Evolutionary conservation across 2,113 vertebrate genomes (phyloP).

Genomic region (Martes martes): DNA sequence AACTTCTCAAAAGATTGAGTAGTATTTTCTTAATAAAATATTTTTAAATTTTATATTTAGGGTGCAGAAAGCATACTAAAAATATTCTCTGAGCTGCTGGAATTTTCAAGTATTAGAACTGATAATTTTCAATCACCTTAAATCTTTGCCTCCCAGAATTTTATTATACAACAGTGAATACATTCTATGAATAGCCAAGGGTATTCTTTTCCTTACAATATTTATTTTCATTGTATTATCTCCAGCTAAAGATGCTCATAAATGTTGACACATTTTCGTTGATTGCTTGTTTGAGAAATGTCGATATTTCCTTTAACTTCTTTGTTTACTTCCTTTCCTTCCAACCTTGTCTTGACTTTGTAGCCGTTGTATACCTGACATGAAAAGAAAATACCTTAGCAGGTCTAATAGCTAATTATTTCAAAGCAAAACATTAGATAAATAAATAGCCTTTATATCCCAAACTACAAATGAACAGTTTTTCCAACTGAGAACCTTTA

Average conservation of each 20-base stretch:
- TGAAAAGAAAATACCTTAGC: slow-evolving; percentile 18
- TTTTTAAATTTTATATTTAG: slow-evolving; percentile 45
- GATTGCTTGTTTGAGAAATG: neutral
- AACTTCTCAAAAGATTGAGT: slow-evolving; percentile 50
- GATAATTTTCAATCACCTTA: slow-evolving; percentile 3
- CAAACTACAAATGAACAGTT: neutral
- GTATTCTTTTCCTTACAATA: neutral
- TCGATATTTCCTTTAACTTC: neutral
- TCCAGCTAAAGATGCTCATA: neutral
- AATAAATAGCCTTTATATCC: neutral
- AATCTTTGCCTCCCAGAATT: slow-evolving; percentile 21
- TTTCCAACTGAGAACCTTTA: neutral
- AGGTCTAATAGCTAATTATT: neutral
- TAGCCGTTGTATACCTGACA: neutral
- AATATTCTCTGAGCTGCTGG: slow-evolving; percentile 14
- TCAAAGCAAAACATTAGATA: neutral
- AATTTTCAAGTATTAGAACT: slow-evolving; percentile 31
- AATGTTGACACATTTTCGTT: neutral
- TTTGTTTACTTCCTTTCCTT: neutral
- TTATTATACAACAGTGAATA: neutral
- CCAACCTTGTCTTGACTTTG: slow-evolving; percentile 35
- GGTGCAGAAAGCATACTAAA: neutral
- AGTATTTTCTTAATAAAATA: slow-evolving; percentile 52
- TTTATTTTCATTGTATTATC: neutral
- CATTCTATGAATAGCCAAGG: neutral